Conservation (phyloP, 2,113 vertebrate species). For the Trogon surrucura region DNA sequence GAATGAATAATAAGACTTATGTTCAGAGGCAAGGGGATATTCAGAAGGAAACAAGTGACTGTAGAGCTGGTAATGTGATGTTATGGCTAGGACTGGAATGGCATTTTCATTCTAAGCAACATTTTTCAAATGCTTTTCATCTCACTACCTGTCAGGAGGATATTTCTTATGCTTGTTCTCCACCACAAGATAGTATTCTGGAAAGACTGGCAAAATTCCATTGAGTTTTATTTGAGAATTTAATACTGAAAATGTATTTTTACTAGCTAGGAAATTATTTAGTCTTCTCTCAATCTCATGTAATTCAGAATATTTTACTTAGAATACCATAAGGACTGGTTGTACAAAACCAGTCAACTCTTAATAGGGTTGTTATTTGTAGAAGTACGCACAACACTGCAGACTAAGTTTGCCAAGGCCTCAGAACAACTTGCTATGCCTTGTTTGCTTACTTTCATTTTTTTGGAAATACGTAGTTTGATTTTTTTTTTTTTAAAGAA, state of each 20-base stretch:
- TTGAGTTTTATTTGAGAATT: neutral
- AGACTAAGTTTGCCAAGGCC: neutral
- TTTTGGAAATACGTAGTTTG: neutral
- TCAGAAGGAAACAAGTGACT: neutral
- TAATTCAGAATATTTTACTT: neutral
- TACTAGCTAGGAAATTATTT: neutral
- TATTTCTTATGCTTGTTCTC: conserved; percentile 8
- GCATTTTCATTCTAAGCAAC: conserved; percentile 9
- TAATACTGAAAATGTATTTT: neutral
- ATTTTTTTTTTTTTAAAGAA: neutral
- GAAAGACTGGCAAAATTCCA: neutral
- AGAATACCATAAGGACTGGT: neutral
- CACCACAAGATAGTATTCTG: neutral
- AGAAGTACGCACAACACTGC: neutral
- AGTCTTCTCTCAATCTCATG: neutral
- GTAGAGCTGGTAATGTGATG: neutral
- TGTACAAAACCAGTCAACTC: neutral
- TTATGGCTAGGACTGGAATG: neutral
- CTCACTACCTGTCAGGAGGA: neutral
- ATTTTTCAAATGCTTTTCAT: conserved; percentile 35
- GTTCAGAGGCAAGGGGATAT: neutral
- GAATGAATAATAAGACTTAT: neutral
- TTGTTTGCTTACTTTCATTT: neutral
- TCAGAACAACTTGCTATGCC: neutral
- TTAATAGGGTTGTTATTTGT: neutral